Conservation (phyloP, 2,797 vertebrate species). For the Ctenopoma multispine region DNA sequence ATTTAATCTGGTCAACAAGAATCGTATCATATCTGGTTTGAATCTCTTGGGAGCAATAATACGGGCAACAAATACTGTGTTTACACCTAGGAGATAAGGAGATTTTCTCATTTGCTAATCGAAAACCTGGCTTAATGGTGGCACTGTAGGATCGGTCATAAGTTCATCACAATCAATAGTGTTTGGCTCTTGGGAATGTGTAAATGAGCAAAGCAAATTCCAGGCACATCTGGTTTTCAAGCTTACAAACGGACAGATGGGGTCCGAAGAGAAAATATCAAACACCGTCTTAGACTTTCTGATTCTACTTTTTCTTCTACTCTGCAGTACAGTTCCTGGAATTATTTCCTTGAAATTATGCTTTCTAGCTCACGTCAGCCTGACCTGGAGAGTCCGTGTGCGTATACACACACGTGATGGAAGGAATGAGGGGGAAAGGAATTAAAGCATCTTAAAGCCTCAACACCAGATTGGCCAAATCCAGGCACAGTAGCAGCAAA, state of each 20-base stretch:
- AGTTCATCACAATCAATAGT: not conserved
- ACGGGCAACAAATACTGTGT: not conserved
- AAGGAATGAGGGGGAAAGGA: slow-evolving; percentile 55
- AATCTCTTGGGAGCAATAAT: not conserved
- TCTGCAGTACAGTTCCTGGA: slow-evolving; percentile 33
- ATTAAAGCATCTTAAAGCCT: slow-evolving; percentile 77
- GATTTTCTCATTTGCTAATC: slow-evolving; percentile 26
- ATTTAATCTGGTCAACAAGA: not conserved
- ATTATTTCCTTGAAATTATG: slow-evolving; percentile 56
- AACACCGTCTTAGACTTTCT: not conserved
- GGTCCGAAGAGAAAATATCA: not conserved
- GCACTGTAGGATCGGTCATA: accelerated
- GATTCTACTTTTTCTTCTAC: slow-evolving; percentile 14
- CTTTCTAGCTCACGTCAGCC: slow-evolving; percentile 60
- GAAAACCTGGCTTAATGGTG: not conserved
- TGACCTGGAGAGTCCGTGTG: slow-evolving; percentile 45
- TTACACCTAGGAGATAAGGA: not conserved
- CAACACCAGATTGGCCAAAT: slow-evolving; percentile 79
- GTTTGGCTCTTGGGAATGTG: not conserved
- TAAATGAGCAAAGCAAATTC: slow-evolving; percentile 29
- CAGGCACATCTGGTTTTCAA: slow-evolving; percentile 25
- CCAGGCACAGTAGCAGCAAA: slow-evolving; percentile 73
- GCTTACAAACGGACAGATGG: not conserved
- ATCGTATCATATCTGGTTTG: not conserved
- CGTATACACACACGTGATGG: slow-evolving; percentile 37